Base-by-base conservation (phyloP, 1,140 invertebrate genomes). In the Heliconius congener region DNA sequence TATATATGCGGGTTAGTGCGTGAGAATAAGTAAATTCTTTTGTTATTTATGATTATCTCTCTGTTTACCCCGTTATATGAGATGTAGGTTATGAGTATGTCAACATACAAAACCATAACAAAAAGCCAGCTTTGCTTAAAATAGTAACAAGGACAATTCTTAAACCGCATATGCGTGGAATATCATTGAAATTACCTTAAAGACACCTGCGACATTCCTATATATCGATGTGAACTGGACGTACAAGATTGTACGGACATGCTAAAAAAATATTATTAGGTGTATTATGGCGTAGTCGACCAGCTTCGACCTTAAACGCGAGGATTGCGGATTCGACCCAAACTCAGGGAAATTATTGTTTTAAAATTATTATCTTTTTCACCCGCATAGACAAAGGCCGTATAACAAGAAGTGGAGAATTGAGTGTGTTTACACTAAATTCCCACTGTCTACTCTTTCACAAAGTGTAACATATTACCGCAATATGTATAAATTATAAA, bases 171-270 rank as follows among this genome's bases (percentile, higher is more conserved):
- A 60, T 60, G 9, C 27, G 60, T 0, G 9, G 60, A 66, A 66
- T 66, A 66, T 66, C 60, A 30, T 27, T 66, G 60, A 30, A 13
- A 30, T 66, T 66, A 16, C 23, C 27, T 27, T 66, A 66, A 66
- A 66, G n/a, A 66, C 60, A 66, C 60, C 60, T 66, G 60, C 60
- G 9, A 30, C 60, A 66, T 66, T 66, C 60, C 60, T 66, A 30
- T 16, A 30, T 66, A 66, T 66, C 60, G 60, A 57, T 23, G 6
- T 57, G 55, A 66, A 66, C 60, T 66, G 27, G 27, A 30, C 27
- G 27, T 66, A 66, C 27, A 66, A 66, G 60, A 66, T 30, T 27
- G 19, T 66, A 57, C 19, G 55, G 1, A 11, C 11, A 16, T 66
- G 11, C 60, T 13, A 66, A 27, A 66, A 27, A 66, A 6, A 0